These are phyloP conservation scores for Helleia helle DNA, from an alignment of 2,888 invertebrate species.

Conservation along the genomic window DNA sequence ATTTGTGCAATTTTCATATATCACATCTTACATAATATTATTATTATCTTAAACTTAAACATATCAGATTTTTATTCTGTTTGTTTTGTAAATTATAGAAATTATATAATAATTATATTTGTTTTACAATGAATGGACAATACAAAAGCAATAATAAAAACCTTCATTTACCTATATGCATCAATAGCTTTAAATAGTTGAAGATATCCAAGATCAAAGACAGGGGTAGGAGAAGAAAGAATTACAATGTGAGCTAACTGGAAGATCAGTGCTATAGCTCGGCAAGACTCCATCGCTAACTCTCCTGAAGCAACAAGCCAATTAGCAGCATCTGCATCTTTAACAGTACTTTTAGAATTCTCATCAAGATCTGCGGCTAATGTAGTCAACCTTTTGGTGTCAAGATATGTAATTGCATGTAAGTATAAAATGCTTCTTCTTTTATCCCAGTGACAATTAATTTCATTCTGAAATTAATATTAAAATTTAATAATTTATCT, in stretches of 20 bases:
- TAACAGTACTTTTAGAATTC: slow-evolving; percentile 44
- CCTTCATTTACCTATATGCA: slow-evolving; percentile 75
- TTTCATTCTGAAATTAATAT: slow-evolving; percentile 69
- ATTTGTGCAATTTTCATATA: too few species aligned
- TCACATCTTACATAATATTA: too few species aligned
- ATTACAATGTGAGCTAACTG: slow-evolving; percentile 86
- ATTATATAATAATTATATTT: too few species aligned
- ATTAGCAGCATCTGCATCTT: slow-evolving; percentile 62
- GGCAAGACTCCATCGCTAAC: slow-evolving; percentile 70
- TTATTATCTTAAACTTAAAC: too few species aligned
- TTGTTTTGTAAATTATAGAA: too few species aligned
- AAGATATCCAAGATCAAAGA: slow-evolving; percentile 86
- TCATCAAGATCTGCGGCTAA: slow-evolving; percentile 45
- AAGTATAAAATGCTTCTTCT: slow-evolving; percentile 62
- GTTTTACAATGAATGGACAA: too few species aligned
- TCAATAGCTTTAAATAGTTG: slow-evolving; percentile 88
- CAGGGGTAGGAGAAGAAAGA: slow-evolving; percentile 58
- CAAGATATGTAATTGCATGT: slow-evolving; percentile 66
- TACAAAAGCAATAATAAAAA: too few species aligned
- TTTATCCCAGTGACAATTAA: slow-evolving; percentile 75
- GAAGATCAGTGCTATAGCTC: slow-evolving; percentile 82
- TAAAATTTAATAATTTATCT: too few species aligned
- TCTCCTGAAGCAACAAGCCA: slow-evolving; percentile 77
- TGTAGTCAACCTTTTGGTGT: slow-evolving; percentile 43
- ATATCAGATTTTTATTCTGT: too few species aligned